Evolutionary conservation across 1,140 invertebrate genomes (phyloP), one percentile per base, ranked within the genome.

Genomic region (Pantala flavescens): DNA sequence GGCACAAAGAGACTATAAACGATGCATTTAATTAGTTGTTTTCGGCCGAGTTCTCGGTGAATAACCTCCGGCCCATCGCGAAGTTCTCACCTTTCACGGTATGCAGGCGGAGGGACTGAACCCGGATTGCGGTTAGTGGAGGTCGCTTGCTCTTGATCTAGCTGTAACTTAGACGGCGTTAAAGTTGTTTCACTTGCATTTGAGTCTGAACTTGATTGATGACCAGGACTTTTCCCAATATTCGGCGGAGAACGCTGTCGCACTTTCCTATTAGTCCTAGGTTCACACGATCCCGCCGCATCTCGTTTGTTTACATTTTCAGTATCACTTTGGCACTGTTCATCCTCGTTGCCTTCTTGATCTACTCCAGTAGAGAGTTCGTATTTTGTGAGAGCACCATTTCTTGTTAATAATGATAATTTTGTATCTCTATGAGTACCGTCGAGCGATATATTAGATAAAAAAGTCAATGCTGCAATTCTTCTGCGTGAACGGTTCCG

Each of bases 381-480:
- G 12, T 63, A 63, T 14, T 63, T 63, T 21, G 49, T 63, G 72
- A 83, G 79, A 73, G 80, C 78, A 73, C 82, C 82, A 77, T 84
- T 85, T 72, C 83, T 80, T 43, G 86, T 82, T 63, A 88, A 76
- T n/a, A 85, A 81, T 49, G 87, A 86, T 78, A 92, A 83, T 82
- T 89, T 90, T 73, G 92, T 94, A 82, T 96, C 94, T 79, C 88
- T 88, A 84, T 95, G 91, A 79, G 90, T 93, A 73, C 95, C 95
- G 87, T 97, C 94, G 74, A 97, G 85, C 74, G 95, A 96, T 80
- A 98, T 97, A 85, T 97, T 97, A 36, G 94, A 93, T 77, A 98
- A 86, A 86, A 97, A 98, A 78, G 92, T 93, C 76, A 95, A 86
- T 77, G 94, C 94, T 80, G 93, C 93, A 79, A 95, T 86, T 82